Base-by-base conservation (phyloP, 2,888 invertebrate species). In the Dinocampus coccinellae region DNA sequence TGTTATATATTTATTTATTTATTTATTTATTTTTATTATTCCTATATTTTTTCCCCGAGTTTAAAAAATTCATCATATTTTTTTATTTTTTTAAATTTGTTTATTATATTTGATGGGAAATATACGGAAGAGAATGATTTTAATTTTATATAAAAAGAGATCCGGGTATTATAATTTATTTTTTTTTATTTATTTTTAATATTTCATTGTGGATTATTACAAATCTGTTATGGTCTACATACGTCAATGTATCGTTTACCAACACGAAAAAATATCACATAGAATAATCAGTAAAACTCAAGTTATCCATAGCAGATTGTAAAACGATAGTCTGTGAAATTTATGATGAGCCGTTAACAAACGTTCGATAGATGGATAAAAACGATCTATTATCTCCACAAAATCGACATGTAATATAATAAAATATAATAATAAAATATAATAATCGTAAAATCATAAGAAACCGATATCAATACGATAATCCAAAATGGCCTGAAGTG, bases 251-350 rank as follows among this genome's bases (percentile, higher is more conserved):
- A 66, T 22, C 36, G 34, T 34, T 58, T n/a, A n/a, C n/a, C n/a
- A n/a, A n/a, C n/a, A n/a, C n/a, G n/a, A n/a, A n/a, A n/a, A n/a
- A n/a, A n/a, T n/a, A n/a, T n/a, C n/a, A 11, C 33, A 34, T 53
- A 34, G 53, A 63, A 42, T 3, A 75, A 70, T 66, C 61, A 68
- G 68, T 47, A 47, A 16, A 66, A n/a, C n/a, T 73, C 69, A 72
- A 77, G 79, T 82, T 81, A 79, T 75, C 83, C 81, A 83, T 85
- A 84, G 84, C 79, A 83, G 81, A 85, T 84, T 83, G 82, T 75
- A 74, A 75, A 79, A 76, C 77, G 76, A 62, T 75, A 33, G 26
- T 72, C 81, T 83, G 85, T 81, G 81, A 83, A 82, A 84, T 85
- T 76, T 79, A 82, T 84, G 82, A 81, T 82, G 79, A 81, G 77